Percentiles rank a stretch among this genome's conserved stretches.
Evolutionary conservation across 1,140 invertebrate genomes (phyloP).

Genomic region (Rhopalosiphum padi): DNA sequence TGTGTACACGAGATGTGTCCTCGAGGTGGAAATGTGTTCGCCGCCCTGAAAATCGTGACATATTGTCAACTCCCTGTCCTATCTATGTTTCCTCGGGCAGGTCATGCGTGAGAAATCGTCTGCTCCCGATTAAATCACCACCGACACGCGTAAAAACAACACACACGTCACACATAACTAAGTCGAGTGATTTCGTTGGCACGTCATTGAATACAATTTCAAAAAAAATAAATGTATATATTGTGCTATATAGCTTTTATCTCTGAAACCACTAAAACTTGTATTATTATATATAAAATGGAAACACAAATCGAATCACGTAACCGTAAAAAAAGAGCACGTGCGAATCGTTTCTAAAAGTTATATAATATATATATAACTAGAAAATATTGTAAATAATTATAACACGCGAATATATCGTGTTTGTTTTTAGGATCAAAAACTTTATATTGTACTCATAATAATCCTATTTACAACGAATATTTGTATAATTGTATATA

Average conservation of each 20-base stretch:
- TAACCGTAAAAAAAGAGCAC: not conserved
- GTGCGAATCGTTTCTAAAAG: not conserved
- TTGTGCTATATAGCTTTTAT: not conserved
- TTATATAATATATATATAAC: not conserved
- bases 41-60: slow-evolving; percentile 25
- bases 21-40: slow-evolving; percentile 28
- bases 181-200: not conserved
- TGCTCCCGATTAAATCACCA: slow-evolving; percentile 12
- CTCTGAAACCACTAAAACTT: not conserved
- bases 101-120: slow-evolving; percentile 3
- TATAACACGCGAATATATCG: not conserved
- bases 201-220: not conserved
- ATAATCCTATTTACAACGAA: not conserved
- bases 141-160: not conserved
- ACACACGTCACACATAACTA: not conserved
- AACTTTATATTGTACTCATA: not conserved
- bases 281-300: not conserved
- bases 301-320: not conserved
- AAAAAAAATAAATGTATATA: not conserved
- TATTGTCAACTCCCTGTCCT: not conserved
- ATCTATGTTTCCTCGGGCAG: not conserved
- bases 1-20: not conserved
- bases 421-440: too few species aligned
- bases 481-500: not conserved
- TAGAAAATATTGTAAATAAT: not conserved